Evolutionary conservation across 1,140 invertebrate species (phyloP), one percentile per base, ranked within the genome.

Genomic region (Eufriesea mexicana): DNA sequence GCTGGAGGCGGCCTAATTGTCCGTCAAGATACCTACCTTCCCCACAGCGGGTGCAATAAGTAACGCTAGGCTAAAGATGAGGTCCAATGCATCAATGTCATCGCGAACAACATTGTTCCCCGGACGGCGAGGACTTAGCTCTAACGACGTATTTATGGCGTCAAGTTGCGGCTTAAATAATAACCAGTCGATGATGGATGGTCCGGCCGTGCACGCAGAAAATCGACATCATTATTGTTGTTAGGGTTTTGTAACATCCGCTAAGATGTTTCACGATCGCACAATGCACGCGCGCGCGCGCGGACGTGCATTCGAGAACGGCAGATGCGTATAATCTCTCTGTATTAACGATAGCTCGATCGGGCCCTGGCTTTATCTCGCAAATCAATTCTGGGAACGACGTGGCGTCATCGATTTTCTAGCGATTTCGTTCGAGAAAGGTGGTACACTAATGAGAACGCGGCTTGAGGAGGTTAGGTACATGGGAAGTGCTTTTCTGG

Each of bases 71-170:
- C 85, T 86, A 91, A 90, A 91, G 89, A 89, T 85, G 86, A 79
- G 84, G 77, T 86, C 89, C 89, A 86, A 92, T 93, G 92, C 92
- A 92, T 92, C 92, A 93, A 92, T 93, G 92, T 93, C 92, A 92
- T 90, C 86, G 89, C 75, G 81, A 80, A 78, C 77, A 87, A 88
- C 86, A 90, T 92, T 92, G 90, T 91, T 91, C 89, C 84, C 86
- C 78, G 72, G 49, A 64, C 45, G 47, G 84, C 80, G 83, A 84
- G 81, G 90, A 91, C 91, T 92, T 89, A 88, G 89, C 87, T 92
- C 89, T 93, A 93, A 94, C 92, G 92, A 93, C 89, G 91, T 91
- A 94, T 94, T 94, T 93, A 94, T 94, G 91, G 91, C 93, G 93
- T 93, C 93, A 93, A 87, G 87, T 91, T 93, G 93, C 90, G 93